Conservation (phyloP, 2,888 invertebrate genomes). For the Parascotia fuliginaria region DNA sequence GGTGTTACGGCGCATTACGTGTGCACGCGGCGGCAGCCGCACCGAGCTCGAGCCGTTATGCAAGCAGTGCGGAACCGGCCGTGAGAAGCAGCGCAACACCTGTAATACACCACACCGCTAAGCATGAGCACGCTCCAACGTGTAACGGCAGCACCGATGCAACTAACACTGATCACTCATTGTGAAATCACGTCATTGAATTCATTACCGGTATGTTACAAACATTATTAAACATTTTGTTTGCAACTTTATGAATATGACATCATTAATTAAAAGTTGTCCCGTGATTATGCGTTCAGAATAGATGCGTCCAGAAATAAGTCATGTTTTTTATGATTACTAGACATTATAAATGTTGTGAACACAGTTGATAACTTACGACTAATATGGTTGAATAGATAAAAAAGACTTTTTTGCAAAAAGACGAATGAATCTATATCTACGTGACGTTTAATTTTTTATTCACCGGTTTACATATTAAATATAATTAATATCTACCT, state of each 20-base stretch:
- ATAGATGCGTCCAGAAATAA: neutral
- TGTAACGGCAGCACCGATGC: slow-evolving; percentile 55
- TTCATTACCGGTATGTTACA: slow-evolving; percentile 23
- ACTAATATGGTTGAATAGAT: too few relatives aligned
- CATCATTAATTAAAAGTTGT: slow-evolving; percentile 2
- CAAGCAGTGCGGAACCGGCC: slow-evolving; percentile 73
- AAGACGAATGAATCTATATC: too few relatives aligned
- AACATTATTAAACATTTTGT: slow-evolving; percentile 21
- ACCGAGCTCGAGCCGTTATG: slow-evolving; percentile 65
- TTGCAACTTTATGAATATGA: slow-evolving; percentile 4
- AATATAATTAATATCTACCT: too few relatives aligned
- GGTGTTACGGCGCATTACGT: slow-evolving; percentile 79
- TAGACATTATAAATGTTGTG: too few relatives aligned
- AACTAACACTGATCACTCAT: slow-evolving; percentile 41
- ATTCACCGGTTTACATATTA: too few relatives aligned
- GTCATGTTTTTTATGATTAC: too few relatives aligned
- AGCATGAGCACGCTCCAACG: slow-evolving; percentile 55
- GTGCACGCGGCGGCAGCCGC: slow-evolving; percentile 20
- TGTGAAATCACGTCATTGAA: slow-evolving; percentile 43
- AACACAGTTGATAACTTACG: too few relatives aligned
- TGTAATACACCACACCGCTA: slow-evolving; percentile 58
- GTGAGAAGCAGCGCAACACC: slow-evolving; percentile 77
- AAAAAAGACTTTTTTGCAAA: too few relatives aligned
- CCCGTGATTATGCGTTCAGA: neutral
- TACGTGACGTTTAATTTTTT: too few relatives aligned